A percentile compares a stretch with the other conserved stretches of the same genome.
These are phyloP conservation scores for Epinephelus fuscoguttatus DNA, from an alignment of 2,113 vertebrate genomes.

Conservation along the genomic window DNA sequence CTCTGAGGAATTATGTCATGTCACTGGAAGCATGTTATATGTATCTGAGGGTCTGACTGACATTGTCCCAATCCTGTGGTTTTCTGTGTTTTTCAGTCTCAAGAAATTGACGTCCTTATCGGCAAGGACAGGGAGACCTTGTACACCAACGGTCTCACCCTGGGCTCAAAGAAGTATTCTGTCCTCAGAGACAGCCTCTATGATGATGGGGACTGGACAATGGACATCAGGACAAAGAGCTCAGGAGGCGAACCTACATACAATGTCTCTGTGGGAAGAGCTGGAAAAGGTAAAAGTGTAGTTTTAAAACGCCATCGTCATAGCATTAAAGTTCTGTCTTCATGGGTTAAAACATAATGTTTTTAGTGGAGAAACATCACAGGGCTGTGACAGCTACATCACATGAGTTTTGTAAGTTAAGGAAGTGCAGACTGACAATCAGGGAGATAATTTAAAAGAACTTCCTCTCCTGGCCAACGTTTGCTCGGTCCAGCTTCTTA, in stretches of 20 bases:
- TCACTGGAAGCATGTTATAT: not conserved
- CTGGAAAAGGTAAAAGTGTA: conserved; percentile 90
- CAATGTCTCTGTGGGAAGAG: conserved; percentile 93
- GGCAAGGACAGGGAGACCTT: conserved; percentile 97
- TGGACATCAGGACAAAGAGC: conserved; percentile 99
- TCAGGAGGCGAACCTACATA: conserved; percentile 96
- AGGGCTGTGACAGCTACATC: not conserved
- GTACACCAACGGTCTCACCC: conserved; percentile 94
- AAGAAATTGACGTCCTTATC: conserved; percentile 95
- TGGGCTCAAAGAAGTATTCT: conserved; percentile 97
- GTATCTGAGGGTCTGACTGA: not conserved
- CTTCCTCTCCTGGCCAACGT: not conserved
- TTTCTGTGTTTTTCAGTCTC: conserved; percentile 82
- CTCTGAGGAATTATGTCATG: not conserved
- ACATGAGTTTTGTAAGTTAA: not conserved
- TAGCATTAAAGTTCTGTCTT: not conserved
- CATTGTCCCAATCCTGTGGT: conserved; percentile 7
- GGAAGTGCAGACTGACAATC: not conserved
- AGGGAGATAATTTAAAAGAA: not conserved
- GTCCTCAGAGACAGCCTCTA: conserved; percentile 96
- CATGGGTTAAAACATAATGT: not conserved
- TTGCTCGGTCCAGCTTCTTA: not conserved
- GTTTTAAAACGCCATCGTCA: not conserved
- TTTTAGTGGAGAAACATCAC: not conserved
- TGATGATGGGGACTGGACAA: conserved; percentile 93